Percentiles rank a stretch among this genome's conserved stretches.
phyloP scores from a whole-genome alignment of 1,140 invertebrate genomes.

The Aphelenchoides avenae region DNA sequence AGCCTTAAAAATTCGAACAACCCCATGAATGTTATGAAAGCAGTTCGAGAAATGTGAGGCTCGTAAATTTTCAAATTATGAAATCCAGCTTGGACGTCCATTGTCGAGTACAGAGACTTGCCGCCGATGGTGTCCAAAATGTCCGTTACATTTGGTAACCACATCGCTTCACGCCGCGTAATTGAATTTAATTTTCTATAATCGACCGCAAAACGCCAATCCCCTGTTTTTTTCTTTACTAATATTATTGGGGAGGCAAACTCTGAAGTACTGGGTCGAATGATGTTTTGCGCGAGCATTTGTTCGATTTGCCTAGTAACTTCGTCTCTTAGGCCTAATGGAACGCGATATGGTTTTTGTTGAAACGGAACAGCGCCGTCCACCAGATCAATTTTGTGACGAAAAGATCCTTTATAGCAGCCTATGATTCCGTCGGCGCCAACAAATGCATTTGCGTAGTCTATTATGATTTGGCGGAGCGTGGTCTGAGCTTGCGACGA shows the following conservation, averaged over 20 bases:
- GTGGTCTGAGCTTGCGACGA: neutral
- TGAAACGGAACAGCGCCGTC: neutral
- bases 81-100: conserved; percentile 19
- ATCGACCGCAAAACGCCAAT: conserved; percentile 2
- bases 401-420: conserved; percentile 1
- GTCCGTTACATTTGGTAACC: conserved; percentile 11
- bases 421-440: no score
- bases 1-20: conserved; percentile 22
- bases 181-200: conserved; percentile 19
- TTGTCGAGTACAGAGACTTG: conserved; percentile 6
- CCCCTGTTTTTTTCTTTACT: conserved; percentile 3
- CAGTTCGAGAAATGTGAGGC: conserved; percentile 11
- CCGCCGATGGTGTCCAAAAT: conserved; percentile 10
- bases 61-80: conserved; percentile 9
- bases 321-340: conserved; percentile 5
- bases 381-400: conserved; percentile 2
- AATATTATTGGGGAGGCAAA: neutral
- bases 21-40: conserved; percentile 20
- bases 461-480: neutral
- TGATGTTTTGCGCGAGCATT: neutral
- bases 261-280: neutral
- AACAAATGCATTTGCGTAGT: conserved; percentile 5
- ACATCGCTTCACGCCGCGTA: conserved; percentile 8
- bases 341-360: conserved; percentile 6
- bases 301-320: neutral